Percentiles rank a stretch among this genome's conserved stretches.
Evolutionary conservation across 2,797 vertebrate genomes (phyloP).

Genomic region (Picus viridis): DNA sequence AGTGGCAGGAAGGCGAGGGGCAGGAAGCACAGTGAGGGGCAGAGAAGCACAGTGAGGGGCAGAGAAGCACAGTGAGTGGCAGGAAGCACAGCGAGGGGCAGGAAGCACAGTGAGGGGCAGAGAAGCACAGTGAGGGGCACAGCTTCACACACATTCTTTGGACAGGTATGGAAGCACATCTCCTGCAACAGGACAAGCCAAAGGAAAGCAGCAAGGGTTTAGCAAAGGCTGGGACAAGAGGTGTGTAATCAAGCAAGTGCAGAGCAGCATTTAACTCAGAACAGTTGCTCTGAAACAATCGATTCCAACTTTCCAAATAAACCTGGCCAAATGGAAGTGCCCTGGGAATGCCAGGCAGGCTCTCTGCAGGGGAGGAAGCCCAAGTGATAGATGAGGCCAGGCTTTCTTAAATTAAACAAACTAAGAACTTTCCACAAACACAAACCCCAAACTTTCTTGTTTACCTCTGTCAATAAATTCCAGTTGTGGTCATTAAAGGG

Average conservation of each 20-base stretch:
- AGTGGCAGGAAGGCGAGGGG: background rate
- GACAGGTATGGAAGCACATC: background rate
- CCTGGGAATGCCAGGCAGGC: background rate
- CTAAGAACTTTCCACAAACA: background rate
- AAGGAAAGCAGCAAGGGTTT: background rate
- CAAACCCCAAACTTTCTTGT: background rate
- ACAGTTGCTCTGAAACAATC: background rate
- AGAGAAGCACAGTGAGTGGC: too few species aligned
- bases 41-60: too few species aligned
- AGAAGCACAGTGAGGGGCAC: background rate
- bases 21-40: too few species aligned
- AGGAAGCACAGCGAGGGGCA: too few species aligned
- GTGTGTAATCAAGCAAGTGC: background rate
- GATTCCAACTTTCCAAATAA: background rate
- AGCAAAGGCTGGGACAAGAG: background rate
- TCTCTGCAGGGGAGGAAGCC: background rate
- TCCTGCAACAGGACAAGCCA: background rate
- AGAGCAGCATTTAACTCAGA: background rate
- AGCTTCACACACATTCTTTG: background rate
- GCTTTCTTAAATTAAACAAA: background rate
- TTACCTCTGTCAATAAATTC: slow-evolving; percentile 6
- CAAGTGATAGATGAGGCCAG: background rate
- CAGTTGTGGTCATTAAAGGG: slow-evolving; percentile 7
- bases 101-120: too few species aligned
- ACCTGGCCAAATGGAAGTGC: background rate